Base-by-base conservation (phyloP, 2,797 vertebrate genomes). In the Serranus cabrilla region DNA sequence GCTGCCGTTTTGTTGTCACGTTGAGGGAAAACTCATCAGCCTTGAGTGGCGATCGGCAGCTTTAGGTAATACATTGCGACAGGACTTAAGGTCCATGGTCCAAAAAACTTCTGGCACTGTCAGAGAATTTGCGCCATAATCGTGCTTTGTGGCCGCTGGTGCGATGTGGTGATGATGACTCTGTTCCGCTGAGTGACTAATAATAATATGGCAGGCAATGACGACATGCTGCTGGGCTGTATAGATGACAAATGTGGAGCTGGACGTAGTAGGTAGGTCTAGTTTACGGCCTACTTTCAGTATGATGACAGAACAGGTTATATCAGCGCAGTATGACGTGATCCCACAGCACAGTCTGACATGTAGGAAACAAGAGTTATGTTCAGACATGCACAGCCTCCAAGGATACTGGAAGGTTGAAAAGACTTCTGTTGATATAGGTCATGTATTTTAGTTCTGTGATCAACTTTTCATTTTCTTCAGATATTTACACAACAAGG, bases 141-240 rank as follows among this genome's bases (percentile, higher is more conserved):
- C 13, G 3, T 11, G 51, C 58, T 57, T 71, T 81, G 72, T 52
- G 62, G 74, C 50, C 11, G 3, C 49, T 8, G 37, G 61, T 71
- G 46, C 7, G 12, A 75, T 23, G 23, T 39, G 70, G 56, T 54
- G 57, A 64, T 77, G 64, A 85, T 60, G 71, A 80, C 73, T 80
- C 54, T 51, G 18, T 86, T 79, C 56, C 21, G 12, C 78, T 83
- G 69, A 70, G 49, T 64, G 71, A 75, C 68, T 81, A 76, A 85
- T 81, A 66, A 73, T 52, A 69, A 73, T 67, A 69, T 12, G 56
- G 68, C 31, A 45, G 62, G 18, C 52, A 18, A 70, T 80, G 86
- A 88, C 56, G 50, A 73, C 67, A 74, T 54, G 60, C 40, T 1
- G 58, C 34, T 13, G 21, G 8, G 14, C 55, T 13, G 63, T 4